phyloP scores from a whole-genome alignment of 2,888 invertebrate genomes.

The Colletes collaris region DNA sequence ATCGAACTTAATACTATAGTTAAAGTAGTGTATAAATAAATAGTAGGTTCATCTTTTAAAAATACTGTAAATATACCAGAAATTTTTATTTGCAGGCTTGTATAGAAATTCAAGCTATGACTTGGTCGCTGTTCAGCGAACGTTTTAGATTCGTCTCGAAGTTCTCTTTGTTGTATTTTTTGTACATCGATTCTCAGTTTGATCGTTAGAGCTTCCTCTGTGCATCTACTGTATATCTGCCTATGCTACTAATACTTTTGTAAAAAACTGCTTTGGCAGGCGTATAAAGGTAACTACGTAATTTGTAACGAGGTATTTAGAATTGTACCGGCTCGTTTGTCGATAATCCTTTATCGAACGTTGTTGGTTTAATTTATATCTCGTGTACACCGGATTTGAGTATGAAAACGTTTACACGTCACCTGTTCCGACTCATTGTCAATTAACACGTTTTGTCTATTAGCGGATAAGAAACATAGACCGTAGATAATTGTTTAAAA shows the following conservation, averaged over 20 bases:
- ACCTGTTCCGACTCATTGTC: background rate
- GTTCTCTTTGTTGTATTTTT: background rate
- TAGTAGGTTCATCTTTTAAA: background rate
- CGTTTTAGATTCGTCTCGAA: background rate
- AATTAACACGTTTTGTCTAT: background rate
- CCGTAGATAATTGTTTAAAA: constrained; percentile 43
- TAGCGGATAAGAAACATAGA: background rate
- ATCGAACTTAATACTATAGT: constrained; percentile 10
- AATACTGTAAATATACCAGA: background rate
- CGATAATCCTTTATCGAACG: background rate
- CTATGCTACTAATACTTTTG: constrained; percentile 14
- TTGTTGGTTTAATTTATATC: background rate
- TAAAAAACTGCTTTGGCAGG: background rate
- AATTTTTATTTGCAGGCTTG: background rate
- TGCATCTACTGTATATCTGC: background rate
- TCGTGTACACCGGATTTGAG: background rate
- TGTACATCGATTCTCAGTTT: background rate
- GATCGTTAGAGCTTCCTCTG: background rate
- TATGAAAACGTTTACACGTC: background rate
- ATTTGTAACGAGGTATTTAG: background rate
- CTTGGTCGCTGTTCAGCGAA: background rate
- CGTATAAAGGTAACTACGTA: background rate
- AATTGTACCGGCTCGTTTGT: background rate
- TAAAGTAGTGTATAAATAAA: constrained; percentile 14
- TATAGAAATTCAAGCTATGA: background rate